Evolutionary conservation across 2,797 vertebrate genomes (phyloP), one percentile per base, ranked within the genome.

Genomic region (Anguilla pacifica): DNA sequence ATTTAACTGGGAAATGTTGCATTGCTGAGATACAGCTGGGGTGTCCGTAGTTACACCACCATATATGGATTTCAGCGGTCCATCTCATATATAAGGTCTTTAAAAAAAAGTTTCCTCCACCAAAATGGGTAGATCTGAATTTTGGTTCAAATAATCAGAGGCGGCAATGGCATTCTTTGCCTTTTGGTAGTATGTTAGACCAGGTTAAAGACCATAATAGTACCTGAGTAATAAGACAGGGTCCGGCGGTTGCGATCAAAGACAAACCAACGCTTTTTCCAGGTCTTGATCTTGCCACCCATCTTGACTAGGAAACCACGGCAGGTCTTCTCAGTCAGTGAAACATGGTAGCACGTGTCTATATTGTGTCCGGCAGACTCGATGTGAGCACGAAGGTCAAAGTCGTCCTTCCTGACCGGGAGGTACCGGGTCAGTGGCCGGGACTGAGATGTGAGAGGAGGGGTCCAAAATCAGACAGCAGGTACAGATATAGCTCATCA

Each of bases 181-280:
- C 79, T 15, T 46, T 2, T 15, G 35, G 7, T 13, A 35, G 74
- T 46, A 43, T 7, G 19, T 43, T 3, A 43, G 74, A 79, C 22
- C 74, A 79, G 74, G 5, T 7, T 10, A 55, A 7, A 28, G 43
- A 31, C 4, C 5, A 2, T 84, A 22, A 7, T 6, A 92, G 91
- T 87, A 98, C 98, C 98, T 95, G 98, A 97, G 83, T 97, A 99
- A 64, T 99, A 99, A 43, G 97, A 96, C 90, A 99, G 96, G 0
- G 98, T 99, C 92, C 98, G 94, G 90, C 98, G 97, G 93, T 97
- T 99, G 88, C 98, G 97, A 93, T 99, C 98, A 83, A 99, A 99
- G 90, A 99, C 98, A 90, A 99, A 99, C 98, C 98, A 99, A 43
- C 98, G 96, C 90, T 99, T 99, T 91, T 99, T 99, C 98, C 98